Evolutionary conservation across 2,888 invertebrate species (phyloP).

Genomic region (Julus scandinavius): DNA sequence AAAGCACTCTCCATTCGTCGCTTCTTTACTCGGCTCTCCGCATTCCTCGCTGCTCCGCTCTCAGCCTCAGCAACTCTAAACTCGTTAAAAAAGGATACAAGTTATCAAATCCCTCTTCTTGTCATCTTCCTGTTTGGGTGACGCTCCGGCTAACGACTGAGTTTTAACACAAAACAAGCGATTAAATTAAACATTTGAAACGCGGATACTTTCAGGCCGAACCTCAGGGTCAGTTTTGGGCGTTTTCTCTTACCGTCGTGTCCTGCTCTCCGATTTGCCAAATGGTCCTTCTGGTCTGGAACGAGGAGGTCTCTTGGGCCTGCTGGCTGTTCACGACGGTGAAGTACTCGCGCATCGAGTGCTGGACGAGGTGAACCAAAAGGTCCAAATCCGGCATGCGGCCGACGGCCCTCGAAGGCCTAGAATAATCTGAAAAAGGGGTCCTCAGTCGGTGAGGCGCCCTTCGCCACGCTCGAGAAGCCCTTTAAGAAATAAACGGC

Average conservation of each 20-base stretch:
- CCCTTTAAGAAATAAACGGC: too few species aligned
- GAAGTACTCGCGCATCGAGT: neutral
- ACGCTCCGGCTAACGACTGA: neutral
- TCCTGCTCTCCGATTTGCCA: neutral
- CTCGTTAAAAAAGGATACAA: conserved; percentile 35
- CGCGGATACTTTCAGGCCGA: too few species aligned
- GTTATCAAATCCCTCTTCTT: neutral
- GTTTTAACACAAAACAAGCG: neutral
- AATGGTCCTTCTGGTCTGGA: too few species aligned
- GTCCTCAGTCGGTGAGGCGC: too few species aligned
- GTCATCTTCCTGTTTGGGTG: neutral
- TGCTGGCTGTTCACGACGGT: neutral
- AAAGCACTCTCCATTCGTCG: too few species aligned
- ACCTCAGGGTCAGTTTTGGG: too few species aligned
- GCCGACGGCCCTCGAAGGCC: neutral
- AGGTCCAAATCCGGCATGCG: neutral
- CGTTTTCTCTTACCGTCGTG: neutral
- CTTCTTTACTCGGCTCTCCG: too few species aligned
- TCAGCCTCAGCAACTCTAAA: too few species aligned
- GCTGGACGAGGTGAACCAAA: neutral
- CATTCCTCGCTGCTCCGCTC: too few species aligned
- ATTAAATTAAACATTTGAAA: too few species aligned
- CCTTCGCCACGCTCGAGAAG: too few species aligned
- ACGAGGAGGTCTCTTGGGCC: neutral
- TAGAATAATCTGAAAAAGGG: neutral